phyloP scores from a whole-genome alignment of 1,140 invertebrate genomes.

The Pristionchus pacificus region DNA sequence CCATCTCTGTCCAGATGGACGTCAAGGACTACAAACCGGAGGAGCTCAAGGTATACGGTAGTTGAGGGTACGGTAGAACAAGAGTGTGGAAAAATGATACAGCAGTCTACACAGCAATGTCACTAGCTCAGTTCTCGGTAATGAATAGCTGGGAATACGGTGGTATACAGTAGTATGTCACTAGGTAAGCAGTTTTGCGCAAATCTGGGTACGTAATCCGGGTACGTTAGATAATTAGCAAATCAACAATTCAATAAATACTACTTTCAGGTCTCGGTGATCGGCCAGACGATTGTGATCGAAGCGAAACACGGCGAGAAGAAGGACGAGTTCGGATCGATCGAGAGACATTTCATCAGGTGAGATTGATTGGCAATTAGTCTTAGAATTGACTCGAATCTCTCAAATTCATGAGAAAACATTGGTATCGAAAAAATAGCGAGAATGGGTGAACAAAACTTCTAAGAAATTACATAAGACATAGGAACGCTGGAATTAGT shows the following conservation, averaged over 20 bases:
- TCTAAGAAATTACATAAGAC: no score
- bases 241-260: background rate
- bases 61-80: background rate
- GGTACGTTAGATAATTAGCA: background rate
- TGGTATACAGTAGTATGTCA: background rate
- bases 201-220: background rate
- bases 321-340: constrained; percentile 30
- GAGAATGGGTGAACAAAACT: no score
- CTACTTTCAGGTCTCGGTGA: constrained; percentile 29
- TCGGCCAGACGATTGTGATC: constrained; percentile 30
- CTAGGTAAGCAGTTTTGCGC: background rate
- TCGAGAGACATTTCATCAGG: constrained; percentile 29
- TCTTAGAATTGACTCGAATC: no score
- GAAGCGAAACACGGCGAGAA: constrained; percentile 40
- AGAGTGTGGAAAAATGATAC: background rate
- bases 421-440: no score
- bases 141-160: background rate
- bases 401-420: no score
- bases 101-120: background rate
- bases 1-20: constrained; percentile 27
- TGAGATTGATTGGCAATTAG: no score
- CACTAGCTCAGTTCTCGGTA: background rate
- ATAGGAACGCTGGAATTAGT: no score
- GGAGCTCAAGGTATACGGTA: constrained; percentile 16
- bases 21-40: constrained; percentile 26